These are phyloP conservation scores for Protomyctophum bolini DNA, from an alignment of 2,113 vertebrate genomes.

Conservation along the genomic window DNA sequence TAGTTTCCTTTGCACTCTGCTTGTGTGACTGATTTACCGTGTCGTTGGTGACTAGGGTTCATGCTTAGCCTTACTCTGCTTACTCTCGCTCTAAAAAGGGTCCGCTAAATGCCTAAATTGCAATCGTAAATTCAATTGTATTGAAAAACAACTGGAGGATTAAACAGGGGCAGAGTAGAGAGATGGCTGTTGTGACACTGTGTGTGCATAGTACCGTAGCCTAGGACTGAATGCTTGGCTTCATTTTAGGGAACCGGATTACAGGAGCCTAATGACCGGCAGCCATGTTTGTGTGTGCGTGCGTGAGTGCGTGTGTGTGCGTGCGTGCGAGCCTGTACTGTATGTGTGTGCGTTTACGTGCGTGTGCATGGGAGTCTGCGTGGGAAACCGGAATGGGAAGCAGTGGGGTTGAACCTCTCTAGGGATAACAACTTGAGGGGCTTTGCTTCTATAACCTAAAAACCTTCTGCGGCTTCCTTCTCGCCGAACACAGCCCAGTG, in stretches of 20 bases:
- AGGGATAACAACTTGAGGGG: constrained; percentile 9
- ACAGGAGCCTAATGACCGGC: neutral
- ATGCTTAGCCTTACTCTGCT: too few relatives aligned
- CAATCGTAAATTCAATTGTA: too few relatives aligned
- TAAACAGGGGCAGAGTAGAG: too few relatives aligned
- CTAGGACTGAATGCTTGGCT: neutral
- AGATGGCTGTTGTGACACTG: neutral
- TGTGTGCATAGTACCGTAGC: neutral
- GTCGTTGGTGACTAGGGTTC: too few relatives aligned
- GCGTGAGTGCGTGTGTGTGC: neutral
- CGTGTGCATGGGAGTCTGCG: neutral
- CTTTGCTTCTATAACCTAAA: constrained; percentile 16
- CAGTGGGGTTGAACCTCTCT: constrained; percentile 16
- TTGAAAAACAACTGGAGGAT: too few relatives aligned
- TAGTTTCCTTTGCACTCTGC: too few relatives aligned
- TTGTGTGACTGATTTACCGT: too few relatives aligned
- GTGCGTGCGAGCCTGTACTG: constrained; percentile 4
- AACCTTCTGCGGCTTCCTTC: constrained; percentile 9
- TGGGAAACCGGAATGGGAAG: constrained; percentile 51
- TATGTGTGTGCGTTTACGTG: neutral
- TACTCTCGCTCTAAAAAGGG: too few relatives aligned
- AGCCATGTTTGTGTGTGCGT: neutral
- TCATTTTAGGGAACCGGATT: neutral
- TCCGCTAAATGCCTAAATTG: too few relatives aligned
- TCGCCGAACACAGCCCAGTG: neutral